phyloP scores from a whole-genome alignment of 1,140 invertebrate genomes.

The Myzus persicae region DNA sequence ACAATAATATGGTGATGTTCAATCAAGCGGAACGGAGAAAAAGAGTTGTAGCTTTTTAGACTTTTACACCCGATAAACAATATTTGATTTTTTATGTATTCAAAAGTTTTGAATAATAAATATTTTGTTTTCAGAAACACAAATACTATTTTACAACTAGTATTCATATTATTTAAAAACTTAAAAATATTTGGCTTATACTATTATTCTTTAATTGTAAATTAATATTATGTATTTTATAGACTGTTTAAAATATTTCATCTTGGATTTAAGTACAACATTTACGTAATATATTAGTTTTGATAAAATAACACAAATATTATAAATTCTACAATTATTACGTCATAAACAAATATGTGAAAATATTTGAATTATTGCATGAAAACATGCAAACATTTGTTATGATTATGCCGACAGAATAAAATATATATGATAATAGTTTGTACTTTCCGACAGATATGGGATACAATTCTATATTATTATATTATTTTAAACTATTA shows the following conservation, averaged over 20 bases:
- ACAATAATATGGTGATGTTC: constrained; percentile 14
- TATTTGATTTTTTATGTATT: neutral
- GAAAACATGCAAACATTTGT: neutral
- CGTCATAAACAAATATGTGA: neutral
- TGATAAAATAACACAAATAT: constrained; percentile 13
- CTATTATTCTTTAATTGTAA: neutral
- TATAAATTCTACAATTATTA: neutral
- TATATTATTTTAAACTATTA: no score
- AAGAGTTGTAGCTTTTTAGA: constrained; percentile 12
- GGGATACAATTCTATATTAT: neutral
- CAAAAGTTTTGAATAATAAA: neutral
- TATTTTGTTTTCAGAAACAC: neutral
- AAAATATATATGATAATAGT: neutral
- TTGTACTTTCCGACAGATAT: neutral
- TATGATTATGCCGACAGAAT: neutral
- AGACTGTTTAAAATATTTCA: neutral
- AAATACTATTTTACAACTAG: neutral
- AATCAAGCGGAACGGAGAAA: constrained; percentile 2
- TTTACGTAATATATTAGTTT: neutral
- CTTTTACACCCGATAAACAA: constrained; percentile 24
- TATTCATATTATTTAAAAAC: neutral
- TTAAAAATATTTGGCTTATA: neutral
- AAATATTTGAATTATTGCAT: neutral
- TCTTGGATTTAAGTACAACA: neutral
- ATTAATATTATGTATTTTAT: neutral